Conservation (phyloP, 2,113 vertebrate species). For the Clarias batrachus region DNA sequence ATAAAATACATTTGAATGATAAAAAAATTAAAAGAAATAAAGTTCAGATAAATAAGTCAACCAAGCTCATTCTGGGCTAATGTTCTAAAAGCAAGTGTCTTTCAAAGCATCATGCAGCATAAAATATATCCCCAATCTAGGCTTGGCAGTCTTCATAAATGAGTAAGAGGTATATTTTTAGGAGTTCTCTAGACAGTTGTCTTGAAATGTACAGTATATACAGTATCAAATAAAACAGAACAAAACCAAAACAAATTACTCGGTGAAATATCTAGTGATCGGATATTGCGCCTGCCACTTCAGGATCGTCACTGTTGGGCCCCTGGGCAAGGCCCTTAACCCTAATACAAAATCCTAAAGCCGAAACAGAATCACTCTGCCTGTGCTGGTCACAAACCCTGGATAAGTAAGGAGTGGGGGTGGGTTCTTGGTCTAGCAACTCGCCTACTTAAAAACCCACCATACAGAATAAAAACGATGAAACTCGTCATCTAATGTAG, state of each 20-base stretch:
- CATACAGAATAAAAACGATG: too few species aligned
- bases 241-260: not conserved
- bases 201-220: conserved; percentile 12
- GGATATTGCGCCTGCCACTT: not conserved
- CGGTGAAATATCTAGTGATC: not conserved
- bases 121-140: conserved; percentile 78
- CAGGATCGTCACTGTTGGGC: too few species aligned
- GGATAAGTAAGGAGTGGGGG: too few species aligned
- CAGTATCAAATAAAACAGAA: not conserved
- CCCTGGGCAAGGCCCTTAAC: too few species aligned
- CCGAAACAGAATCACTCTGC: too few species aligned
- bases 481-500: too few species aligned
- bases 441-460: too few species aligned
- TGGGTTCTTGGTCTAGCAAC: too few species aligned
- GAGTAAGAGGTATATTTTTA: conserved; percentile 61
- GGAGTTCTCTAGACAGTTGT: conserved; percentile 59
- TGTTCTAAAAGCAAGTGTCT: conserved; percentile 77
- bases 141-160: conserved; percentile 87
- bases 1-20: conserved; percentile 53
- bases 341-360: too few species aligned
- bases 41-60: conserved; percentile 73
- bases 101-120: conserved; percentile 81
- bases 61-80: conserved; percentile 72
- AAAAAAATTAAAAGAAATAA: conserved; percentile 64
- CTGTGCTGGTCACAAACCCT: too few species aligned